Base-by-base conservation (phyloP, 2,888 invertebrate species). In the Philonicus albiceps region DNA sequence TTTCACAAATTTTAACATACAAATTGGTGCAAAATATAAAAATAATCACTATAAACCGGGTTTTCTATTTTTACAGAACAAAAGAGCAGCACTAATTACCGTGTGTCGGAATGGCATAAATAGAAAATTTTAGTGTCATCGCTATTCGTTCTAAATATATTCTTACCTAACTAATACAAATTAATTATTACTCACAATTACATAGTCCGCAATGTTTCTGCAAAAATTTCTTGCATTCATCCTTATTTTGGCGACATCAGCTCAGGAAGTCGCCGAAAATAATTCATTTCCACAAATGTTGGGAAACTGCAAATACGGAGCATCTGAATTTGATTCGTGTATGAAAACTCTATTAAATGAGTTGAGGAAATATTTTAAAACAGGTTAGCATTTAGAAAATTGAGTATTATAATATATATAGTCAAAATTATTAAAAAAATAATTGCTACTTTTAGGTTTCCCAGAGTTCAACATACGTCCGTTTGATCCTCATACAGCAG, bases 401-500 rank as follows among this genome's bases (percentile, higher is more conserved):
- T 8, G 13, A 8, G 16, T 30, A n/a, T n/a, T n/a, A n/a, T n/a
- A n/a, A n/a, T n/a, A n/a, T n/a, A n/a, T 30, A 7, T 4, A 49
- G 30, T 78, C 13, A 30, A 27, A 27, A 27, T 43, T 22, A 1
- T 43, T 64, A 11, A 19, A 11, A 19, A 19, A 19, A 7, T 19
- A 19, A 19, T 19, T 53, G 8, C 2, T 19, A 2, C 53, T 49
- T 49, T 16, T 30, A 96, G 97, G 97, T 87, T 93, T 97, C 75
- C 94, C 96, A 0, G 94, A 95, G 89, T 94, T 95, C 91, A 95
- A 95, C 49, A 94, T 97, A 1, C 94, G 94, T 0, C 94, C 96
- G 0, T 96, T 97, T 90, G 97, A 97, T 92, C 97, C 97, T 0
- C 96, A 97, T 91, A 94, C 93, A 89, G 95, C 95, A 0, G 93